phyloP scores from a whole-genome alignment of 2,113 vertebrate genomes.

The Engystomops pustulosus region DNA sequence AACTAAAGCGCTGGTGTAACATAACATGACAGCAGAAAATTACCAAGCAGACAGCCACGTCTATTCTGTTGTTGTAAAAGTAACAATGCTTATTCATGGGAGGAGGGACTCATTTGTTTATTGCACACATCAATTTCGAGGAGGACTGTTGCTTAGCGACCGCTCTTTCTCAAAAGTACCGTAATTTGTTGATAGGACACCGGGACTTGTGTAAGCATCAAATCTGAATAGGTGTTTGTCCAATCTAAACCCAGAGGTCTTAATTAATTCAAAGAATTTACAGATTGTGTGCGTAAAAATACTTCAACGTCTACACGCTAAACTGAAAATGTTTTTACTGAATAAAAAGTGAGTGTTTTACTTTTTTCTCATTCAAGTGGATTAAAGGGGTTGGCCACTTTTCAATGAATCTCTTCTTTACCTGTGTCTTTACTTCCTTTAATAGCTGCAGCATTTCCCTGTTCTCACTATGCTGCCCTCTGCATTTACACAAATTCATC shows the following conservation, averaged over 20 bases:
- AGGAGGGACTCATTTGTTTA: slow-evolving; percentile 29
- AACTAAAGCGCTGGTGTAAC: slow-evolving; percentile 20
- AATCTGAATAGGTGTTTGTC: neutral
- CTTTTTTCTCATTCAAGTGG: too few relatives aligned
- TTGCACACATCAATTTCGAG: neutral
- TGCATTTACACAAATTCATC: too few relatives aligned
- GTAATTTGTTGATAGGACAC: slow-evolving; percentile 1
- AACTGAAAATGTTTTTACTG: too few relatives aligned
- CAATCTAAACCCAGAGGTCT: neutral
- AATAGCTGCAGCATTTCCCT: too few relatives aligned
- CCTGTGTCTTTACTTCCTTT: too few relatives aligned
- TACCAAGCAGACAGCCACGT: neutral
- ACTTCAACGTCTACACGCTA: neutral
- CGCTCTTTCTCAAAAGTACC: neutral
- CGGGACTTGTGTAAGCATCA: neutral
- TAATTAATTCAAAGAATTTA: neutral
- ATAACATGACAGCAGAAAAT: slow-evolving; percentile 43
- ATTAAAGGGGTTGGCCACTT: too few relatives aligned
- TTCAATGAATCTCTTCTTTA: too few relatives aligned
- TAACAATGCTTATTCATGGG: neutral
- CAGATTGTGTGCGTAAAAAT: neutral
- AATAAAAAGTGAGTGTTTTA: too few relatives aligned
- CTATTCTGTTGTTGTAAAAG: slow-evolving; percentile 24
- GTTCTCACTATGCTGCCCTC: too few relatives aligned
- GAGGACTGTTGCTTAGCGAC: slow-evolving; percentile 12